These are phyloP conservation scores for Kryptolebias marmoratus DNA, from an alignment of 2,113 vertebrate species.

Conservation along the genomic window DNA sequence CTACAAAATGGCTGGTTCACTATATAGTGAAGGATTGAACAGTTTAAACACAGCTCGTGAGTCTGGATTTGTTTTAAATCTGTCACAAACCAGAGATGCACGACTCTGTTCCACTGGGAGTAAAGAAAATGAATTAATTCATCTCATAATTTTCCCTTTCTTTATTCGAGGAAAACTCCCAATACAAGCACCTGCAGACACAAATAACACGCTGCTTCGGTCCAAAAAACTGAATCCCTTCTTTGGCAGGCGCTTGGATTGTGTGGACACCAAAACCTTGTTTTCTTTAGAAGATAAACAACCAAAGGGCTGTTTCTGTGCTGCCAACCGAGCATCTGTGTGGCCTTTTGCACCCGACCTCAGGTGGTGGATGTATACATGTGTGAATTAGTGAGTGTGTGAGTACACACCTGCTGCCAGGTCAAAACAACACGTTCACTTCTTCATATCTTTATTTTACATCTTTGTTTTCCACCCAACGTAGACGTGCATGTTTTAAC, in stretches of 20 bases:
- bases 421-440: conserved; percentile 1
- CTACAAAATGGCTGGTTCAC: no score
- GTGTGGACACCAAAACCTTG: conserved; percentile 79
- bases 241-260: conserved; percentile 53
- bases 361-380: conserved; percentile 22
- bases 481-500: no score
- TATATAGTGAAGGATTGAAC: no score
- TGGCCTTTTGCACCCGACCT: conserved; percentile 44
- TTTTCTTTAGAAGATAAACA: conserved; percentile 83
- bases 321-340: conserved; percentile 77
- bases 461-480: neutral
- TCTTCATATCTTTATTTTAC: neutral
- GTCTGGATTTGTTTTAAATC: no score
- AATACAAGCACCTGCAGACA: neutral
- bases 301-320: conserved; percentile 80
- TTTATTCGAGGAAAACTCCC: neutral
- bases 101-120: no score
- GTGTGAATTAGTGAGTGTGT: conserved; percentile 8
- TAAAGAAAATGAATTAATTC: no score
- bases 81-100: no score
- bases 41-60: no score
- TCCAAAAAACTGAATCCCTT: conserved; percentile 4
- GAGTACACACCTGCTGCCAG: conserved; percentile 35
- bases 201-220: neutral
- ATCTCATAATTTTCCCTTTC: neutral